These are phyloP conservation scores for Cyprinodon diabolis DNA, from an alignment of 2,797 vertebrate genomes.

Conservation along the genomic window DNA sequence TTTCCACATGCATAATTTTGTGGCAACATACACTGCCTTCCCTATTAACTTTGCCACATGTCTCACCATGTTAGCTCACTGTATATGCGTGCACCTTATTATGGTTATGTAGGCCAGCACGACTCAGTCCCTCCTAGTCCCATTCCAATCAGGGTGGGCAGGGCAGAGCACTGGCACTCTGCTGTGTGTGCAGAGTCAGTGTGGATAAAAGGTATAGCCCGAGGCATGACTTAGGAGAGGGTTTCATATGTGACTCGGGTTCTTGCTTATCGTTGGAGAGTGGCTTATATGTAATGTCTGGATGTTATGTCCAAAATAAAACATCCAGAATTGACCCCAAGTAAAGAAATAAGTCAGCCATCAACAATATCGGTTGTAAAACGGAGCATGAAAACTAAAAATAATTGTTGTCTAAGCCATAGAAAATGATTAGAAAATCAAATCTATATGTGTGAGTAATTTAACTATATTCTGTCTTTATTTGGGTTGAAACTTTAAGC, in stretches of 20 bases:
- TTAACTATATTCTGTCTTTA: background rate
- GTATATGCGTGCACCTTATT: conserved; percentile 64
- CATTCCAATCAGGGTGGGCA: conserved; percentile 47
- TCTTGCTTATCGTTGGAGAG: conserved; percentile 43
- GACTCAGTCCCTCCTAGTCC: conserved; percentile 36
- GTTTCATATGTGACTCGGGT: conserved; percentile 30
- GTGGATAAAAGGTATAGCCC: conserved; percentile 58
- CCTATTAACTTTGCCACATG: conserved; percentile 45
- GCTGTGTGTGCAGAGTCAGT: conserved; percentile 52
- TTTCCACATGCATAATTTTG: conserved; percentile 33
- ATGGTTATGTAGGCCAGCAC: conserved; percentile 70
- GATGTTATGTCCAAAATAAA: conserved; percentile 17
- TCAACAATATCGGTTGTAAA: conserved; percentile 32
- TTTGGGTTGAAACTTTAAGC: background rate
- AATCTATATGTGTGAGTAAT: background rate
- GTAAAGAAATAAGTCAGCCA: conserved; percentile 29
- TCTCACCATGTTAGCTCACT: conserved; percentile 60
- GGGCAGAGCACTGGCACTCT: conserved; percentile 58
- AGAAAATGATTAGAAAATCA: background rate
- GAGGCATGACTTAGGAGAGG: conserved; percentile 52
- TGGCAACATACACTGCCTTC: conserved; percentile 20
- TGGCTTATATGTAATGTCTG: conserved; percentile 30
- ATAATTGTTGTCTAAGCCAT: background rate
- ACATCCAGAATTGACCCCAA: conserved; percentile 33
- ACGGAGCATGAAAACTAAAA: background rate